phyloP scores from a whole-genome alignment of 1,140 invertebrate species.

The Anoplophora glabripennis region DNA sequence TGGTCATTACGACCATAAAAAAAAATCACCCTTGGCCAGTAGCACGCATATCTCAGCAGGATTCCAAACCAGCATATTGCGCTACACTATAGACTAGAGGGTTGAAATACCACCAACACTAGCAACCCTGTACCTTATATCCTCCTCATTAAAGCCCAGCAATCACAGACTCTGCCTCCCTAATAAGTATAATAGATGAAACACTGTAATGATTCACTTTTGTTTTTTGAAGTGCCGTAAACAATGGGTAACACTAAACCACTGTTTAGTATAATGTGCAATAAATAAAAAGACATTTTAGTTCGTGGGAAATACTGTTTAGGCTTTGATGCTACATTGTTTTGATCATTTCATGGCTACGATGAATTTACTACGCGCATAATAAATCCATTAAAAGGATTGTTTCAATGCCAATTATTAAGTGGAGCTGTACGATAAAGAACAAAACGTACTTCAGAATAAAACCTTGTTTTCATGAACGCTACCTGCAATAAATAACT shows the following conservation, averaged over 20 bases:
- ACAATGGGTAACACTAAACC: constrained; percentile 40
- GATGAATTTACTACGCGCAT: not conserved
- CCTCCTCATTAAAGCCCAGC: constrained; percentile 6
- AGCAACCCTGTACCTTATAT: not conserved
- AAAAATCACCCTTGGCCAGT: constrained; percentile 21
- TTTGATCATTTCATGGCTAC: constrained; percentile 22
- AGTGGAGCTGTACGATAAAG: too few species aligned
- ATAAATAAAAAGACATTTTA: constrained; percentile 32
- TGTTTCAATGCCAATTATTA: too few species aligned
- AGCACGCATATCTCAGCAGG: constrained; percentile 21
- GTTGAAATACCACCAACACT: constrained; percentile 17
- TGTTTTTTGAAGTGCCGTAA: constrained; percentile 38
- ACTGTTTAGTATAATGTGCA: constrained; percentile 36
- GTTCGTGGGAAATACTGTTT: constrained; percentile 28
- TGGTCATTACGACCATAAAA: constrained; percentile 11
- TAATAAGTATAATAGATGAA: constrained; percentile 35
- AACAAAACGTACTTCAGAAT: too few species aligned
- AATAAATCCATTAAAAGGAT: constrained; percentile 14
- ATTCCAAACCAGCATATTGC: constrained; percentile 22
- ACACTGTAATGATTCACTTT: constrained; percentile 42
- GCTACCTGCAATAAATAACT: too few species aligned
- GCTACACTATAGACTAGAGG: constrained; percentile 11
- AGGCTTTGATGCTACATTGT: constrained; percentile 20
- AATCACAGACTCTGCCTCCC: constrained; percentile 12
- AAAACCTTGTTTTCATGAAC: too few species aligned